Percentiles rank a stretch among this genome's conserved stretches.
phyloP scores from a whole-genome alignment of 2,888 invertebrate genomes.

The Cepaea hortensis region DNA sequence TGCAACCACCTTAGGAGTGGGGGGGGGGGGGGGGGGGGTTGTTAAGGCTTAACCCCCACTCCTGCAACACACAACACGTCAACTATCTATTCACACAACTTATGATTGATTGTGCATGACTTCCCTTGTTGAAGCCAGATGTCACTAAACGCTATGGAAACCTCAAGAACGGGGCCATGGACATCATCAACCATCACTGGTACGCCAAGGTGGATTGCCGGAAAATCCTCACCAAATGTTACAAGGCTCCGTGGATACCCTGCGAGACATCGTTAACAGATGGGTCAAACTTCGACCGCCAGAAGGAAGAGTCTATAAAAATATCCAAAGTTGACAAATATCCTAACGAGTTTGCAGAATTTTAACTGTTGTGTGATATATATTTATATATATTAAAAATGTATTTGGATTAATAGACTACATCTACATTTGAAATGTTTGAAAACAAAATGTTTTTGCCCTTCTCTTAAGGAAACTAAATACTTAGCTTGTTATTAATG shows the following conservation, averaged over 20 bases:
- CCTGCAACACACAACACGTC: no score
- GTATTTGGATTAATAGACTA: no score
- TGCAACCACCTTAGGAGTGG: no score
- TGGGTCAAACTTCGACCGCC: slow-evolving; percentile 36
- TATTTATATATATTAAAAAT: not conserved
- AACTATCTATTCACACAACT: no score
- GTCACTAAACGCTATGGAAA: slow-evolving; percentile 47
- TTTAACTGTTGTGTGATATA: slow-evolving; percentile 13
- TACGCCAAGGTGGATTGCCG: slow-evolving; percentile 40
- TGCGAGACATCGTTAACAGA: slow-evolving; percentile 2
- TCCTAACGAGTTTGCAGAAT: slow-evolving; percentile 25
- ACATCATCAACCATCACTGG: slow-evolving; percentile 43
- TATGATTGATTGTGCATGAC: not conserved
- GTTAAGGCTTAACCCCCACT: no score
- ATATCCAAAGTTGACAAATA: slow-evolving; percentile 40
- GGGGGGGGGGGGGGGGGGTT: no score
- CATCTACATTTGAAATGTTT: not conserved
- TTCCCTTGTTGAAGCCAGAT: slow-evolving; percentile 41
- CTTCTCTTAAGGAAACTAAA: no score
- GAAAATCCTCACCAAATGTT: slow-evolving; percentile 31
- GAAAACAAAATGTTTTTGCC: not conserved
- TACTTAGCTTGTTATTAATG: no score
- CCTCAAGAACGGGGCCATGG: slow-evolving; percentile 39
- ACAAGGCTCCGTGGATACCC: slow-evolving; percentile 44
- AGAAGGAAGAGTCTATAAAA: slow-evolving; percentile 23